Evolutionary conservation across 2,113 vertebrate genomes (phyloP).

Genomic region (Forbesichthys papilliferus): DNA sequence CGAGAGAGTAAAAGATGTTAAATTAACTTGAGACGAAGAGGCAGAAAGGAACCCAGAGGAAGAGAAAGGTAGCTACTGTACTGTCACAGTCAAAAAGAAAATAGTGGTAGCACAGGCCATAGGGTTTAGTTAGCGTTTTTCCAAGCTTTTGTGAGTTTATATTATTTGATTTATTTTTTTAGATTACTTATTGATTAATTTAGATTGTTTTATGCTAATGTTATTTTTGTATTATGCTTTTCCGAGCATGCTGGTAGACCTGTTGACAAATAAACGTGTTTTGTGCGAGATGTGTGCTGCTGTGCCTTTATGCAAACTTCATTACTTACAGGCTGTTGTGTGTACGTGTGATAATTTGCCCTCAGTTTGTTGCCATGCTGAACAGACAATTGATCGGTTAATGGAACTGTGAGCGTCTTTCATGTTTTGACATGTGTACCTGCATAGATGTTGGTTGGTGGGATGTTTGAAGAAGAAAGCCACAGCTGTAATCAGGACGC

Average conservation of each 20-base stretch:
- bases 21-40: slow-evolving; percentile 15
- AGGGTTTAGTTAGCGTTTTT: neutral
- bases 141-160: neutral
- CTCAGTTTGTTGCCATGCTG: slow-evolving; percentile 55
- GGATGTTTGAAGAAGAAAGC: slow-evolving; percentile 77
- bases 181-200: neutral
- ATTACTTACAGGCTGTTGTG: slow-evolving; percentile 42
- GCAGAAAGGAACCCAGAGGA: slow-evolving; percentile 13
- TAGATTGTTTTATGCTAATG: too few relatives aligned
- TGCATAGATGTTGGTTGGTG: slow-evolving; percentile 55
- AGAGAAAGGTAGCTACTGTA: slow-evolving; percentile 27
- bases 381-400: slow-evolving; percentile 70
- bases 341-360: slow-evolving; percentile 51
- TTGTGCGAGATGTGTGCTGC: slow-evolving; percentile 8
- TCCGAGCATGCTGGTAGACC: too few relatives aligned
- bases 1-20: neutral
- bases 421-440: slow-evolving; percentile 72
- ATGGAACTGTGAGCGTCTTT: slow-evolving; percentile 71
- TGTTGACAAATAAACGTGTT: neutral
- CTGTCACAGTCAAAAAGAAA: slow-evolving; percentile 42
- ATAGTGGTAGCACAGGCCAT: slow-evolving; percentile 35
- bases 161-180: neutral
- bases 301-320: slow-evolving; percentile 14
- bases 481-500: slow-evolving; percentile 65
- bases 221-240: too few relatives aligned